Conservation (phyloP, 2,888 invertebrate genomes). For the Pycnomerus fuliginosus region DNA sequence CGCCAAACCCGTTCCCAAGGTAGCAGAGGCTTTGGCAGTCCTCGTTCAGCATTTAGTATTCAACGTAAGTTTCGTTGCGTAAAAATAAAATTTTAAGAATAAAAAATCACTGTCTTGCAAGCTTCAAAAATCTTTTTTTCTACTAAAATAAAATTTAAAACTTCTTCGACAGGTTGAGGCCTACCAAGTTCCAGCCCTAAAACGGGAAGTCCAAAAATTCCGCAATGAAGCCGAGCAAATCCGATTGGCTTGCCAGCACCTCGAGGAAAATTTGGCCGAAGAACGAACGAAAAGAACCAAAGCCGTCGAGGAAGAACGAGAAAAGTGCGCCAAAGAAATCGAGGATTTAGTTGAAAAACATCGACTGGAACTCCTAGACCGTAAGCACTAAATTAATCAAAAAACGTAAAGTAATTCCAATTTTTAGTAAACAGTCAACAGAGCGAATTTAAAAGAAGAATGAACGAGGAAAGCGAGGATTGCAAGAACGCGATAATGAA, state of each 20-base stretch:
- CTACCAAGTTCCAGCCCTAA: conserved; percentile 58
- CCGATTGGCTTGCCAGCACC: conserved; percentile 47
- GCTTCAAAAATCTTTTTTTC: no score
- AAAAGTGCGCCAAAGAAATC: conserved; percentile 41
- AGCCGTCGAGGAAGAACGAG: conserved; percentile 47
- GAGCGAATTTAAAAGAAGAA: conserved; percentile 39
- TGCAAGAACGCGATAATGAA: conserved; percentile 33
- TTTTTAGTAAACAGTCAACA: conserved; percentile 48
- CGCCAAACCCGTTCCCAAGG: conserved; percentile 56
- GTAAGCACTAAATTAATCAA: conserved; percentile 40
- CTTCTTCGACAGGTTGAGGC: conserved; percentile 59
- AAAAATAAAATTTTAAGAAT: conserved; percentile 2
- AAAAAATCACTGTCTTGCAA: no score
- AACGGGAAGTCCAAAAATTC: conserved; percentile 55
- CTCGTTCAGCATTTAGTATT: conserved; percentile 82
- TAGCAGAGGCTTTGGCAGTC: conserved; percentile 80
- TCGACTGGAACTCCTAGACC: conserved; percentile 39
- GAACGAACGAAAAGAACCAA: conserved; percentile 48
- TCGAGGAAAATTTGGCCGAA: conserved; percentile 53
- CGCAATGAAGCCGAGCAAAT: conserved; percentile 53
- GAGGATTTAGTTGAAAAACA: conserved; percentile 43
- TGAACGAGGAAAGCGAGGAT: conserved; percentile 39
- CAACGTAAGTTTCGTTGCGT: conserved; percentile 59
- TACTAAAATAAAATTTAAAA: no score
- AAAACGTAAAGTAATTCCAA: conserved; percentile 3